Evolutionary conservation across 2,113 vertebrate genomes (phyloP).

Genomic region (Daphoenositta chrysoptera): DNA sequence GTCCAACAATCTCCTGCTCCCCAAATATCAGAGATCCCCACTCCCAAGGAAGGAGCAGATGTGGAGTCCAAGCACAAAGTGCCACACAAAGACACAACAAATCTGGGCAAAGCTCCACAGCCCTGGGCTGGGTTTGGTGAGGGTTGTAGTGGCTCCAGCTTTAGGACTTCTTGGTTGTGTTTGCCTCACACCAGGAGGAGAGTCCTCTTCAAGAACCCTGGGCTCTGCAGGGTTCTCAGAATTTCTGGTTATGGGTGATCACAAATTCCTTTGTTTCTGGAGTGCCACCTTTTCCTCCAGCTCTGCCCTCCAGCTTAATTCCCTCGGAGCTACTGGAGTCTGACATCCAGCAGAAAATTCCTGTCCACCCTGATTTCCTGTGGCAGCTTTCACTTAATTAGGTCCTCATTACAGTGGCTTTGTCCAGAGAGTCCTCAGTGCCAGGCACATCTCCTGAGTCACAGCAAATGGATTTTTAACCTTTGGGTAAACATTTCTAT

Average conservation of each 20-base stretch:
- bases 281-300: not conserved
- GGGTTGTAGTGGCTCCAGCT: not conserved
- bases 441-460: not conserved
- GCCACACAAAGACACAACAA: not conserved
- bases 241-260: not conserved
- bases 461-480: not conserved
- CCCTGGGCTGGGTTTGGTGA: not conserved
- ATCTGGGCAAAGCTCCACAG: not conserved
- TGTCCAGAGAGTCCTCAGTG: not conserved
- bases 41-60: not conserved
- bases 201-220: not conserved
- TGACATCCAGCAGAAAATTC: not conserved
- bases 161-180: not conserved
- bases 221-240: not conserved
- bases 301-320: not conserved
- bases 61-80: not conserved
- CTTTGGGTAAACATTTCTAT: not conserved
- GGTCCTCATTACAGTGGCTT: not conserved
- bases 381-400: not conserved
- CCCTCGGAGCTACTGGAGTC: not conserved
- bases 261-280: not conserved
- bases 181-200: not conserved
- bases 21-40: not conserved
- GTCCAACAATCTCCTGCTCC: not conserved
- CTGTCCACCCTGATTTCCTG: not conserved